Base-by-base conservation (phyloP, 1,140 invertebrate genomes). In the Leptoteleia sp. region DNA sequence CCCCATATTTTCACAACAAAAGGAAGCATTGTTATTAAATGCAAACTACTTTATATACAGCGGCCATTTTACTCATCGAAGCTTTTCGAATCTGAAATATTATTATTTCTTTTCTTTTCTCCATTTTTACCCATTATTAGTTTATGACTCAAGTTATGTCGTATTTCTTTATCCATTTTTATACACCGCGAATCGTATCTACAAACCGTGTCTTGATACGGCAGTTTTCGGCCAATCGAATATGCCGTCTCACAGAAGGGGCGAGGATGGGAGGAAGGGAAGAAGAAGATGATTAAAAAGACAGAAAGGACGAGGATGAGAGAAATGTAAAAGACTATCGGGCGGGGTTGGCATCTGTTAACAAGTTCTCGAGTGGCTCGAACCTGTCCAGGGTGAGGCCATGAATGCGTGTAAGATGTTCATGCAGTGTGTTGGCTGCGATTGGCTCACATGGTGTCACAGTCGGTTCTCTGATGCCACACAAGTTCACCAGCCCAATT, bases 331-430 rank as follows among this genome's bases (percentile, higher is more conserved):
- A 64, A 52, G 61, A 78, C 71, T 87, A 87, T 86, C 80, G 85
- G 54, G 83, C 83, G 9, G 85, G 68, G 71, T 89, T 89, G 7
- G 82, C 83, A 57, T 88, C 85, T 8, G 88, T 88, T 19, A 89
- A 79, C 27, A 87, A 73, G 38, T 83, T 83, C 40, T 87, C 85
- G 42, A 90, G 73, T 16, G 76, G 80, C 29, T 82, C 81, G 27
- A 86, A 84, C 75, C 83, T 86, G 43, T 85, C 82, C 50, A 82
- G 55, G 17, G 84, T 78, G 12, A 88, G 75, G 45, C 67, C 82
- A 11, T 80, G 79, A 25, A 88, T 82, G 57, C 87, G 83, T 12
- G 80, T 82, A 33, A 90, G 61, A 70, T 89, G 88, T 55, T 83
- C 76, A 31, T 84, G 83, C 13, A 90, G 73, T 12, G 80, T 85